Percentiles rank a stretch among this genome's conserved stretches.
These are phyloP conservation scores for silkworm (Bombyx mori) DNA, from an alignment of 1,140 invertebrate species.

Conservation along the genomic window ASM3026992v2 NC_085118.1:11898501-11899000, in stretches of 20 bases:
- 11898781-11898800: slow-evolving; percentile 67
- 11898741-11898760: slow-evolving; percentile 31
- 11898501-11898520: slow-evolving; percentile 69
- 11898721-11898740: slow-evolving; percentile 43
- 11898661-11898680: slow-evolving; percentile 43
- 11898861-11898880: neutral
- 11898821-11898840: slow-evolving; percentile 19
- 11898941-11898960: slow-evolving; percentile 48
- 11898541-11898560: slow-evolving; percentile 65
- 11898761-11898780: slow-evolving; percentile 60
- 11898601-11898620: slow-evolving; percentile 48
- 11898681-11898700: slow-evolving; percentile 61
- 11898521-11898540: slow-evolving; percentile 67
- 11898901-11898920: neutral
- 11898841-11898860: slow-evolving; percentile 8
- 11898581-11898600: slow-evolving; percentile 25
- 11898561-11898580: slow-evolving; percentile 32
- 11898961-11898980: slow-evolving; percentile 28
- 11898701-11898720: slow-evolving; percentile 54
- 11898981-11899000: too few species aligned
- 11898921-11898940: too few species aligned
- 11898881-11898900: neutral
- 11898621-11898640: slow-evolving; percentile 33
- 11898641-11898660: slow-evolving; percentile 54
- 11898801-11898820: slow-evolving; percentile 61